phyloP scores from a whole-genome alignment of 2,797 vertebrate species.

The Distichodus sexfasciatus region DNA sequence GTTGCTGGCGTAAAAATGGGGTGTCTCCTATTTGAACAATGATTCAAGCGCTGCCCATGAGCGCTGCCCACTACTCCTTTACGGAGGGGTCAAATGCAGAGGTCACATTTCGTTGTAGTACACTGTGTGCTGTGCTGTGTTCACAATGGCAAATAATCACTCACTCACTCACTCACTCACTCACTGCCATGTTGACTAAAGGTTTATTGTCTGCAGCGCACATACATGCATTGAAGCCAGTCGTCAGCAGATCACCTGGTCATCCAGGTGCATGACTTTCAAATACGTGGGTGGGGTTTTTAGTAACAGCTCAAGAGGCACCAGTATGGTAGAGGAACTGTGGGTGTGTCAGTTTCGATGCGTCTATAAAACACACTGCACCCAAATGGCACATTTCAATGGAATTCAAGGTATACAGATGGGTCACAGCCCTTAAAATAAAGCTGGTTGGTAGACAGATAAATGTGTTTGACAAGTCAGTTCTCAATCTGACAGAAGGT shows the following conservation, averaged over 20 bases:
- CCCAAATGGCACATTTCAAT: neutral
- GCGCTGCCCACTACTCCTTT: no score
- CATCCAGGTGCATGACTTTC: neutral
- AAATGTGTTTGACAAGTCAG: neutral
- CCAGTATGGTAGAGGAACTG: neutral
- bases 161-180: no score
- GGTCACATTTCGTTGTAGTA: no score
- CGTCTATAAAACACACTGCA: neutral
- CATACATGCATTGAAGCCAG: no score
- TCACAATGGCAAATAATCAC: no score
- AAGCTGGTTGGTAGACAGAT: conserved; percentile 2
- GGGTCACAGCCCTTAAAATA: neutral
- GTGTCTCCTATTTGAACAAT: no score
- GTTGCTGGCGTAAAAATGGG: no score
- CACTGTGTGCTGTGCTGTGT: no score
- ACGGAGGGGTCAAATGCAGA: no score
- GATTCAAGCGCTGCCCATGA: no score
- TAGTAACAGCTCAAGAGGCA: neutral
- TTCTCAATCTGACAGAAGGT: no score
- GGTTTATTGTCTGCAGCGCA: neutral
- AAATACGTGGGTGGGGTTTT: conserved; percentile 6
- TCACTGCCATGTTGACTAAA: conserved; percentile 6
- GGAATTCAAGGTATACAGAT: neutral
- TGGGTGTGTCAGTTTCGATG: conserved; percentile 29
- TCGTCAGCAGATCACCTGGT: no score